phyloP scores from a whole-genome alignment of 2,797 vertebrate species.

The Melanitta fusca region DNA sequence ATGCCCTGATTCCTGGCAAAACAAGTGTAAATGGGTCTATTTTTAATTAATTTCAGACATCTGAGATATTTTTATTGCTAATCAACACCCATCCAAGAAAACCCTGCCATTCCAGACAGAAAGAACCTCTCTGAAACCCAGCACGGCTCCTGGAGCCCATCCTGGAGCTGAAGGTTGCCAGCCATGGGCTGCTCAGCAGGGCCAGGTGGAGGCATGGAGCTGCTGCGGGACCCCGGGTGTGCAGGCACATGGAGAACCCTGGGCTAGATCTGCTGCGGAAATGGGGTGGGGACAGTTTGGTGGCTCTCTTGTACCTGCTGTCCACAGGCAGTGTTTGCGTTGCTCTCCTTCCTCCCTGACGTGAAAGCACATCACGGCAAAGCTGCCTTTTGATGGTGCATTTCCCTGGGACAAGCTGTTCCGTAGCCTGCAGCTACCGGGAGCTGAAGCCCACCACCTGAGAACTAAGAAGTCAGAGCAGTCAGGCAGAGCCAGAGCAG shows the following conservation, averaged over 20 bases:
- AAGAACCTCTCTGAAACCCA: background rate
- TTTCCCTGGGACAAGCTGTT: background rate
- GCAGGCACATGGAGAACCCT: background rate
- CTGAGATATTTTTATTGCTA: background rate
- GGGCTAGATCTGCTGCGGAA: no score
- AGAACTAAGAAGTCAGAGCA: background rate
- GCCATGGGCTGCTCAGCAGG: accelerated
- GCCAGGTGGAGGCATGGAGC: background rate
- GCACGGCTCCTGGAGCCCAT: background rate
- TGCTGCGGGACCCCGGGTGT: no score
- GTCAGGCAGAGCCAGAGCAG: background rate
- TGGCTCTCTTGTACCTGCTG: background rate
- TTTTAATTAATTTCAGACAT: background rate
- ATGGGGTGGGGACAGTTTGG: background rate
- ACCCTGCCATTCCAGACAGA: background rate
- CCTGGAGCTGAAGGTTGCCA: background rate
- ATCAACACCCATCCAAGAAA: background rate
- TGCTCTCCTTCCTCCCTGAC: background rate
- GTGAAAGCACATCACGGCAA: background rate
- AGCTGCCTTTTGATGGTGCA: background rate
- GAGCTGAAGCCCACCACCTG: background rate
- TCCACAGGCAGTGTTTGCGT: background rate
- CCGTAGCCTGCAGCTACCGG: background rate
- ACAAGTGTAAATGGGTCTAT: background rate
- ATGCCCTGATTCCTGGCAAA: background rate